Evolutionary conservation across 1,140 invertebrate genomes (phyloP).

Genomic region (Drosophila nigrodunni): DNA sequence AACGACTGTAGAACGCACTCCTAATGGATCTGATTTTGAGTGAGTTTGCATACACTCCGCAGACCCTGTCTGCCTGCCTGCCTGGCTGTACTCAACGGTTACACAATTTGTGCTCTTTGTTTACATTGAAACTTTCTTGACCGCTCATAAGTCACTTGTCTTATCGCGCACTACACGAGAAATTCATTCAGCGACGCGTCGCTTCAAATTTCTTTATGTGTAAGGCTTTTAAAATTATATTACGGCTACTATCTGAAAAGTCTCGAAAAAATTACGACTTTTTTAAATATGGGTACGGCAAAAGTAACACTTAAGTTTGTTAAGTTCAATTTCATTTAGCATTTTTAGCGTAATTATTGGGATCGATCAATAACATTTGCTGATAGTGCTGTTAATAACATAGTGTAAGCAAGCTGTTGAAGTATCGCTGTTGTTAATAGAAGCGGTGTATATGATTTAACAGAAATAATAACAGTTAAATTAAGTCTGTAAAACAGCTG

Average conservation of each 20-base stretch:
- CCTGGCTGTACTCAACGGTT: slow-evolving; percentile 6
- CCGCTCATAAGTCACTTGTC: slow-evolving; percentile 28
- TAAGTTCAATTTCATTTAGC: not conserved
- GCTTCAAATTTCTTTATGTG: slow-evolving; percentile 21
- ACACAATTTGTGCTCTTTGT: slow-evolving; percentile 67
- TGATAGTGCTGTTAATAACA: too few species aligned
- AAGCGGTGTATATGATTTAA: too few species aligned
- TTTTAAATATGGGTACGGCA: not conserved
- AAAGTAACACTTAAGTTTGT: not conserved
- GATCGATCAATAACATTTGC: not conserved
- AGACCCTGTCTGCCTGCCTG: slow-evolving; percentile 21
- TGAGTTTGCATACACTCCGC: not conserved
- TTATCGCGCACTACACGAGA: slow-evolving; percentile 19
- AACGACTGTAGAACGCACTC: slow-evolving; percentile 12
- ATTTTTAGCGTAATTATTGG: not conserved
- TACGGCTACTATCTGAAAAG: not conserved
- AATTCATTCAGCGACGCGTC: slow-evolving; percentile 25
- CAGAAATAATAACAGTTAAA: too few species aligned
- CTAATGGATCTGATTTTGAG: slow-evolving; percentile 38
- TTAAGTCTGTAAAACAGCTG: too few species aligned
- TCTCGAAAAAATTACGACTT: not conserved
- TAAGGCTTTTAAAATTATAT: slow-evolving; percentile 13
- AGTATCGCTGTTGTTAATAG: too few species aligned
- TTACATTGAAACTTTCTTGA: slow-evolving; percentile 54
- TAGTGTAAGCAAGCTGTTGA: too few species aligned